Evolutionary conservation across 1,140 invertebrate genomes (phyloP), one percentile per base, ranked within the genome.

Genomic region (Latrodectus geometricus): DNA sequence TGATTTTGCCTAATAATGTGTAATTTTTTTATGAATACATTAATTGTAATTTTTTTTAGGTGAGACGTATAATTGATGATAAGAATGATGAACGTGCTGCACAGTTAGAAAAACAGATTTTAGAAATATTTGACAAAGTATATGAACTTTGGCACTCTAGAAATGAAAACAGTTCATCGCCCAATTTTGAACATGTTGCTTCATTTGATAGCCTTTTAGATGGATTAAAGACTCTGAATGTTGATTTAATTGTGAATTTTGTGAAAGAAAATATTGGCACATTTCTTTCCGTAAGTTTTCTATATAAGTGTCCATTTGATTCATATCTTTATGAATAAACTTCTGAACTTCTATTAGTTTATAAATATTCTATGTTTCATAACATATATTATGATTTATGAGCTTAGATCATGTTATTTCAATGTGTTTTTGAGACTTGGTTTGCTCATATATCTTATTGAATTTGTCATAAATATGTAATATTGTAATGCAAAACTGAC

Each of bases 191-290:
- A 20, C 88, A 86, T 49, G 86, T 93, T 89, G 93, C 93, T 87
- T 94, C 94, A 1, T 96, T 94, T 93, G 94, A 95, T 87, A 94
- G 91, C 78, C 93, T 97, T 74, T 92, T 95, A 76, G 94, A 94
- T 69, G 94, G 94, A 86, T 92, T 96, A 17, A 94, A 95, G 90
- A 94, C 95, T n/a, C 94, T 97, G 87, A 95, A 96, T 91, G 92
- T 96, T 84, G 93, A 93, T 7, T 94, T 94, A 48, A 92, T 97
- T 83, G 93, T 95, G 87, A 93, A 94, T 61, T 97, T 98, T 92
- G 94, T 96, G 5, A 95, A 96, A 91, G 96, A 97, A 68, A 99
- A 99, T 91, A 93, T 99, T 69, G 97, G 96, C 49, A 97, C 95
- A 0, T 92, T 99, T 23, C 93, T 96, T 88, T 96, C 96, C 4